Evolutionary conservation across 2,888 invertebrate genomes (phyloP), one percentile per base, ranked within the genome.

Genomic region (Drosophila atripex): DNA sequence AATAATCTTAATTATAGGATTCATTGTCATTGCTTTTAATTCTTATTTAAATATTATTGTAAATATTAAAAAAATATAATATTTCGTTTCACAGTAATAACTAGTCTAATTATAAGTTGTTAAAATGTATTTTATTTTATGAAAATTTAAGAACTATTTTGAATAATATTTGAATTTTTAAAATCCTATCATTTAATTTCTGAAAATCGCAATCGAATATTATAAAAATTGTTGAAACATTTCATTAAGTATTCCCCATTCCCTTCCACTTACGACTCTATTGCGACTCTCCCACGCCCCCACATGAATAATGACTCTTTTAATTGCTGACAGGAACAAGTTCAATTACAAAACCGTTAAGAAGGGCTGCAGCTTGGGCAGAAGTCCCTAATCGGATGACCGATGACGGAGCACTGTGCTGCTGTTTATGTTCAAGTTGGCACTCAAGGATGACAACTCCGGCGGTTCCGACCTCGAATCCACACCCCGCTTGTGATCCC

Each of bases 401-500:
- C 39, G 16, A 47, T 39, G 45, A 46, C 30, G 23, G 30, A 30
- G 64, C 39, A 64, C 25, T 45, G 58, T 64, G 65, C 50, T 61
- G 25, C 61, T 45, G 70, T 65, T 77, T 84, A 78, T 80, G 73
- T 54, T 73, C 58, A 54, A 72, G 73, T 68, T 72, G 78, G 49
- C 76, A 80, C 76, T 80, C 78, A 73, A 64, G 65, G 46, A 46
- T 65, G 64, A 52, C 64, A 65, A 52, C 64, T 57, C 52, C 30
- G 30, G 14, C 52, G 14, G 41, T 46, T 64, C 64, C 64, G 64
- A 9, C 25, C 25, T 16, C 30, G 12, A 30, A n/a, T 25, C 18
- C 14, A 7, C 14, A 28, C 45, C 18, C 45, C 28, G 28, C 43
- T 5, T 7, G 8, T 9, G 4, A 28, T 14, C 28, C 72, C 59